These are phyloP conservation scores for Silurus lanzhouensis DNA, from an alignment of 2,797 vertebrate genomes.

Conservation along the genomic window DNA sequence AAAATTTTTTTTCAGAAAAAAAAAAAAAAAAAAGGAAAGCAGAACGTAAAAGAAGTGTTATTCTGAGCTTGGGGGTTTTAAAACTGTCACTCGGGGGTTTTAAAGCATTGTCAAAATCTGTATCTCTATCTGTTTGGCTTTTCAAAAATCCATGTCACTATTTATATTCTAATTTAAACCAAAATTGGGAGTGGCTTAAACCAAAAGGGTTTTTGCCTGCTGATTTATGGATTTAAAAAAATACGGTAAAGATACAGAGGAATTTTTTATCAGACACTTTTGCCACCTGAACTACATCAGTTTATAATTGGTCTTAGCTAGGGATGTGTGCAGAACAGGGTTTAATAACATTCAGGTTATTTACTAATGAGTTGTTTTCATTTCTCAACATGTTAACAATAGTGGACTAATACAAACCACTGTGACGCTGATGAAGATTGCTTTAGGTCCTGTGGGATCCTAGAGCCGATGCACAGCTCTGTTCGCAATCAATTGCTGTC, in stretches of 20 bases:
- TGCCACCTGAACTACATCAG: not conserved
- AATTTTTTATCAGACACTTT: not conserved
- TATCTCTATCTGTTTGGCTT: not conserved
- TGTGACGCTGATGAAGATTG: not conserved
- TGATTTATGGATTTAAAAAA: not conserved
- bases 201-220: not conserved
- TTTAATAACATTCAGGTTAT: not conserved
- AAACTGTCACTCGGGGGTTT: not conserved
- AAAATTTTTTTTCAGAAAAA: no score
- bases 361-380: not conserved
- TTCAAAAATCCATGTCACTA: not conserved
- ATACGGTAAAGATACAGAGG: no score
- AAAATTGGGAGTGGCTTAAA: not conserved
- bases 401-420: not conserved
- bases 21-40: conserved; percentile 9
- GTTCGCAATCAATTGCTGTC: not conserved
- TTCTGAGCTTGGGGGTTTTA: not conserved
- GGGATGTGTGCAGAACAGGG: not conserved
- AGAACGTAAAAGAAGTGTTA: conserved; percentile 28
- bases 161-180: not conserved
- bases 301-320: not conserved
- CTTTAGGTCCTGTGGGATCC: not conserved
- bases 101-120: not conserved
- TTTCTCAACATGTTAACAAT: not conserved
- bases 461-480: not conserved